Conservation (phyloP, 2,113 vertebrate species). For the Callocephalon fimbriatum region DNA sequence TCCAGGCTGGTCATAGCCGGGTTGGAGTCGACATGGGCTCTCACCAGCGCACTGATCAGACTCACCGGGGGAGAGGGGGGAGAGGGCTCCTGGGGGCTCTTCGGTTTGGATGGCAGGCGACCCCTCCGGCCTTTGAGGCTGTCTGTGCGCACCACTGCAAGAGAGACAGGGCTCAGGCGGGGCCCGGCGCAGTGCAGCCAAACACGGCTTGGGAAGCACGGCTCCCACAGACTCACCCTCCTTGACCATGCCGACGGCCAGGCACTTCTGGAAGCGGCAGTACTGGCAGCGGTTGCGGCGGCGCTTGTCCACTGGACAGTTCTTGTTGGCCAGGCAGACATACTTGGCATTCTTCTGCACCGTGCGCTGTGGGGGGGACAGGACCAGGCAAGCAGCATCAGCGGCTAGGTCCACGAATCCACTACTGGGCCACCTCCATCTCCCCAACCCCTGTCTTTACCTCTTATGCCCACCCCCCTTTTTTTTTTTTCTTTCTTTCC, state of each 20-base stretch:
- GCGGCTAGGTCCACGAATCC: neutral
- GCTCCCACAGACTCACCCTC: constrained; percentile 84
- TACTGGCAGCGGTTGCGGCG: constrained; percentile 94
- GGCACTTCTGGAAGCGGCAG: constrained; percentile 97
- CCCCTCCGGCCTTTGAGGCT: constrained; percentile 97
- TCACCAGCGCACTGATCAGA: constrained; percentile 96
- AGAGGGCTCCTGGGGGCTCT: constrained; percentile 97
- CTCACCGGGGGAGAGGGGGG: constrained; percentile 96
- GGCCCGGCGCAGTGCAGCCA: neutral
- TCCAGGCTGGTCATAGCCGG: constrained; percentile 97
- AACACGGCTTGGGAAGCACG: neutral
- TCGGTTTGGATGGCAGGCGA: constrained; percentile 96
- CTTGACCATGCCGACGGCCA: constrained; percentile 96
- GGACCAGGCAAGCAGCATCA: neutral
- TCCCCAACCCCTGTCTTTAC: neutral
- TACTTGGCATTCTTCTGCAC: constrained; percentile 99
- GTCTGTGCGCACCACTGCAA: constrained; percentile 95
- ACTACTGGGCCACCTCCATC: neutral
- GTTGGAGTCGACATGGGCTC: constrained; percentile 99
- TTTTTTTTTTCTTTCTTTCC: accelerated
- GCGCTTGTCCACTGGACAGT: constrained; percentile 87
- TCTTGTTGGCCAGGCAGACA: constrained; percentile 98
- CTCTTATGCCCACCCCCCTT: neutral
- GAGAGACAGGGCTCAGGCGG: neutral
- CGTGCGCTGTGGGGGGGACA: constrained; percentile 85